Base-by-base conservation (phyloP, 2,888 invertebrate species). In the Pelosia muscerda region DNA sequence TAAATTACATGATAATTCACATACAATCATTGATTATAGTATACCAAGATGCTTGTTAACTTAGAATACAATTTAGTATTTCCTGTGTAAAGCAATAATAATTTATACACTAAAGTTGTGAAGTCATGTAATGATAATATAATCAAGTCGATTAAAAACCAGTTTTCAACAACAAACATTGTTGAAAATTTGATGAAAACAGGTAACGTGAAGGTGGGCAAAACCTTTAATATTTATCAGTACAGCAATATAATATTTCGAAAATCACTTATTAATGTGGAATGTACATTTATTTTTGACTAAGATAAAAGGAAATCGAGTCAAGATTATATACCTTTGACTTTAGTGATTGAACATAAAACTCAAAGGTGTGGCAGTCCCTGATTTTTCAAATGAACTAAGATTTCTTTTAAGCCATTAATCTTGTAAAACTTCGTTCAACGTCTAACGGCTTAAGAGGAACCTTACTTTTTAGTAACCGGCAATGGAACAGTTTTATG, bases 311-410 rank as follows among this genome's bases (percentile, higher is more conserved):
- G 61, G 38, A 38, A 56, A 63, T 66, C 55, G 38, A 63, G 60
- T 49, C 34, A 38, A 42, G 62, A 65, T 65, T 54, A 58, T 65
- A 61, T 69, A 62, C 25, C 63, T 59, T 71, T 68, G 1, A 25
- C 38, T 66, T 60, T 74, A 74, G 77, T 66, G 73, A 75, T 62
- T 56, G 56, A 26, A 59, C 25, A 68, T 38, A 15, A 15, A 13
- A 38, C 4, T 38, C 38, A 23, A 28, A 63, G 60, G 67, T 9
- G 68, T 56, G 61, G 57, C 68, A n/a, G 49, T 56, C 28, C 68
- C 58, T 81, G 68, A 81, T 77, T 81, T 72, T 70, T 72, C 73
- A 78, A 80, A 80, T 69, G 66, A 65, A 66, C 66, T 58, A 68
- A 63, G 74, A 65, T 25, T 55, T 5, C 54, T 55, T 55, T 55